Conservation (phyloP, 2,797 vertebrate species). For the Trachurus trachurus region DNA sequence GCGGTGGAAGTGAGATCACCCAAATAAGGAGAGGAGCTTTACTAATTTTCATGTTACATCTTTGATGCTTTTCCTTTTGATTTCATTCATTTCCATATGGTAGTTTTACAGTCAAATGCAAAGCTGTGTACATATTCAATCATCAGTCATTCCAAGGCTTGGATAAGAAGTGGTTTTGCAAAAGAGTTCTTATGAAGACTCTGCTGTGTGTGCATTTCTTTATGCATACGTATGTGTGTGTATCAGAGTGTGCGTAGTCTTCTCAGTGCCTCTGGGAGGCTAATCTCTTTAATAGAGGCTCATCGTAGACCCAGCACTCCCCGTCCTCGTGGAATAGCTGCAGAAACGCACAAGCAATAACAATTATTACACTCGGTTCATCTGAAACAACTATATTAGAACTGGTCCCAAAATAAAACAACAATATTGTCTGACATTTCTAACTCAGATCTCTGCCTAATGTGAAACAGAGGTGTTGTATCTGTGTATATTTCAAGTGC, state of each 20-base stretch:
- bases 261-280: constrained; percentile 89
- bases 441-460: neutral
- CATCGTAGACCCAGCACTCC: constrained; percentile 98
- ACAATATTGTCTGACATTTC: neutral
- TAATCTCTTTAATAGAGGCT: constrained; percentile 95
- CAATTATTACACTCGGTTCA: neutral
- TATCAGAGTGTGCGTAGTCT: constrained; percentile 40
- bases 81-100: constrained; percentile 80
- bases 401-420: constrained; percentile 1
- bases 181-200: constrained; percentile 90
- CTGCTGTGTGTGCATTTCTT: constrained; percentile 71
- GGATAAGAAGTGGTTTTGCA: constrained; percentile 83
- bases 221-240: constrained; percentile 60
- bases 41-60: constrained; percentile 74
- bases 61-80: constrained; percentile 67
- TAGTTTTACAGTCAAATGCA: constrained; percentile 84
- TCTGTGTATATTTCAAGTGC: neutral
- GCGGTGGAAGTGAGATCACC: constrained; percentile 73
- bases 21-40: constrained; percentile 72
- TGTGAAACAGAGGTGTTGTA: neutral
- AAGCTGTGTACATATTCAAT: constrained; percentile 86
- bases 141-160: constrained; percentile 87
- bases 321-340: constrained; percentile 98
- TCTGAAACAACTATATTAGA: neutral
- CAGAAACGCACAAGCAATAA: constrained; percentile 55